These are phyloP conservation scores for Nomada hirtipes DNA, from an alignment of 2,888 invertebrate genomes.

Conservation along the genomic window DNA sequence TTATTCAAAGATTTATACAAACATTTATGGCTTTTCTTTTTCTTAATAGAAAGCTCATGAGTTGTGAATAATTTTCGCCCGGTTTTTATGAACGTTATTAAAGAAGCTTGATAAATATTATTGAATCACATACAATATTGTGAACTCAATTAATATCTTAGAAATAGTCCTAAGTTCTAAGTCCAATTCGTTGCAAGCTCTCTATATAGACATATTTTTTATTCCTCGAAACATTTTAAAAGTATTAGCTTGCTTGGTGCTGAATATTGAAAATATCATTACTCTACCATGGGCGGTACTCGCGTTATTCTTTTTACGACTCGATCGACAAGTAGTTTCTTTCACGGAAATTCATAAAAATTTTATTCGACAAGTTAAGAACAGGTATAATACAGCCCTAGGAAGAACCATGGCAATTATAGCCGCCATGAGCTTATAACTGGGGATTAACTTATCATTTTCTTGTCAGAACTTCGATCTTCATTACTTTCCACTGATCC, in stretches of 20 bases:
- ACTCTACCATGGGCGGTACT: not conserved
- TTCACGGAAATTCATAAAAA: not conserved
- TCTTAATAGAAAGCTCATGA: too few relatives aligned
- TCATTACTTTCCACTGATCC: constrained; percentile 11
- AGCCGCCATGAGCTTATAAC: constrained; percentile 11
- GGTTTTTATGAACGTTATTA: not conserved
- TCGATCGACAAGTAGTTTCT: not conserved
- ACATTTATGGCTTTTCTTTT: too few relatives aligned
- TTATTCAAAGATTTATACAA: too few relatives aligned
- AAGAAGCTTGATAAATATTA: not conserved
- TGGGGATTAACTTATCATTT: constrained; percentile 28
- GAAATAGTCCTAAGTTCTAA: not conserved
- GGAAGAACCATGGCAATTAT: constrained; percentile 21
- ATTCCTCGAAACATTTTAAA: too few relatives aligned
- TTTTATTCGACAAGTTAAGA: constrained; percentile 6
- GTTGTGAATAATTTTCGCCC: too few relatives aligned
- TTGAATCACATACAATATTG: not conserved
- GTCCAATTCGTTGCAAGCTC: not conserved
- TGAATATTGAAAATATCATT: not conserved
- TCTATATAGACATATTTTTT: not conserved
- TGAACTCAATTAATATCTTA: not conserved
- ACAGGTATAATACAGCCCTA: constrained; percentile 9
- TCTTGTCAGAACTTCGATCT: constrained; percentile 27
- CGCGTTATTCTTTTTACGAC: not conserved
- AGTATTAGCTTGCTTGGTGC: too few relatives aligned